Percentiles rank a stretch among this genome's conserved stretches.
Conservation (phyloP, 2,888 invertebrate genomes). For the Hirtodrosophila alboralis region DNA sequence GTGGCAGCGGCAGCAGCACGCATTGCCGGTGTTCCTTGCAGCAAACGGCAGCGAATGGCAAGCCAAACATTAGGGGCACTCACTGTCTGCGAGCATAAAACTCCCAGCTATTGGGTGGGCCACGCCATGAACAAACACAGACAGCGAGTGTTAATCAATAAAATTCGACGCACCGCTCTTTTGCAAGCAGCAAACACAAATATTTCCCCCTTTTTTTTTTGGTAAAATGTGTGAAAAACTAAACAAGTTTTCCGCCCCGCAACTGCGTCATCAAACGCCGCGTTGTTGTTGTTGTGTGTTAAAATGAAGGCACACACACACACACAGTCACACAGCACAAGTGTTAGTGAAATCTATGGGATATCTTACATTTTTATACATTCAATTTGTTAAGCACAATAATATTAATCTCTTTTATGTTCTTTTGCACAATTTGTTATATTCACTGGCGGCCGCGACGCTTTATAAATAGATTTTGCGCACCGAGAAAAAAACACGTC, state of each 20-base stretch:
- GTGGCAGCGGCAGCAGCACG: constrained; percentile 21
- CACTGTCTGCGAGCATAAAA: constrained; percentile 13
- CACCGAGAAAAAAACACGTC: constrained; percentile 40
- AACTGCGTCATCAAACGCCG: constrained; percentile 37
- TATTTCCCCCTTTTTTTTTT: constrained; percentile 17
- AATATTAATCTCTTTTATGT: constrained; percentile 29
- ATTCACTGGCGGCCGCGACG: constrained; percentile 25
- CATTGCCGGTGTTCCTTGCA: constrained; percentile 35
- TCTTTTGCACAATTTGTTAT: constrained; percentile 31
- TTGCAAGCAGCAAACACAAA: constrained; percentile 5
- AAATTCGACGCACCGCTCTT: constrained; percentile 16
- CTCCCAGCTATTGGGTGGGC: no score
- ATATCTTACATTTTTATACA: constrained; percentile 54
- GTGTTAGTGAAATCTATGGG: constrained; percentile 1
- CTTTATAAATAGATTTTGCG: constrained; percentile 46
- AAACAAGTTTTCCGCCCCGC: constrained; percentile 66
- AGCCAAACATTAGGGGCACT: constrained; percentile 14
- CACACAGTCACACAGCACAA: constrained; percentile 2
- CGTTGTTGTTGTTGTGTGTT: constrained; percentile 23
- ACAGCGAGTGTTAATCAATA: constrained; percentile 51
- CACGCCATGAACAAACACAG: constrained; percentile 47
- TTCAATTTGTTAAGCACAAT: constrained; percentile 43
- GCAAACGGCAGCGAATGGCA: constrained; percentile 9
- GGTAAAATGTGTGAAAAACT: constrained; percentile 50
- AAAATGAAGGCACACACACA: constrained; percentile 17